These are phyloP conservation scores for Cynopterus sphinx DNA, from an alignment of 2,797 vertebrate species.

Conservation along the genomic window DNA sequence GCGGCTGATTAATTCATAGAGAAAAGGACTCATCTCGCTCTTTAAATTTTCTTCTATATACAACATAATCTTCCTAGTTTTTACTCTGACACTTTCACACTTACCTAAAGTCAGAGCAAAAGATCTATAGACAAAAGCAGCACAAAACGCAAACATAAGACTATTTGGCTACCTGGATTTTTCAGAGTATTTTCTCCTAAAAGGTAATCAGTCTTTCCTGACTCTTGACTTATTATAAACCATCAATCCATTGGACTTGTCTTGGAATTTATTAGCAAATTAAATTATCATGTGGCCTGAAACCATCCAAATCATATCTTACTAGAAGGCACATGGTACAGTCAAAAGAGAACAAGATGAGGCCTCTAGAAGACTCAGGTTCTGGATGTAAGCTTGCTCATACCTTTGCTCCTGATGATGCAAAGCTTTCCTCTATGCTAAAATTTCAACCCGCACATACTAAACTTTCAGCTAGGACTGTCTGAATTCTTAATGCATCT, in stretches of 20 bases:
- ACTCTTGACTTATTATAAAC: background rate
- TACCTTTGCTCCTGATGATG: background rate
- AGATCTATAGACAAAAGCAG: background rate
- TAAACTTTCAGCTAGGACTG: background rate
- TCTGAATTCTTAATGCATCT: background rate
- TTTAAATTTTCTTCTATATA: background rate
- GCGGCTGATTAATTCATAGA: background rate
- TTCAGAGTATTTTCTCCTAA: background rate
- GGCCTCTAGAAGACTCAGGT: background rate
- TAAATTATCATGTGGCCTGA: background rate
- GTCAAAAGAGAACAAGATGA: background rate
- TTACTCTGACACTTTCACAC: background rate
- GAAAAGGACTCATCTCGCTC: background rate
- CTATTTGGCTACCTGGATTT: background rate
- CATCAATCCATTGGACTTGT: background rate
- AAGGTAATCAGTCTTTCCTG: background rate
- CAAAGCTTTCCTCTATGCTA: background rate
- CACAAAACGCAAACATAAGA: background rate
- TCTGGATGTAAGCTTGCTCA: background rate
- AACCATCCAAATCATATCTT: background rate
- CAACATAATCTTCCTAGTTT: background rate
- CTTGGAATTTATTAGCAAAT: conserved; percentile 24
- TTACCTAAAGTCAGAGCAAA: conserved; percentile 29
- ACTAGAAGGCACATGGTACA: background rate
- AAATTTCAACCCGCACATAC: background rate